phyloP scores from a whole-genome alignment of 2,888 invertebrate species.

The Plebejus anna region DNA sequence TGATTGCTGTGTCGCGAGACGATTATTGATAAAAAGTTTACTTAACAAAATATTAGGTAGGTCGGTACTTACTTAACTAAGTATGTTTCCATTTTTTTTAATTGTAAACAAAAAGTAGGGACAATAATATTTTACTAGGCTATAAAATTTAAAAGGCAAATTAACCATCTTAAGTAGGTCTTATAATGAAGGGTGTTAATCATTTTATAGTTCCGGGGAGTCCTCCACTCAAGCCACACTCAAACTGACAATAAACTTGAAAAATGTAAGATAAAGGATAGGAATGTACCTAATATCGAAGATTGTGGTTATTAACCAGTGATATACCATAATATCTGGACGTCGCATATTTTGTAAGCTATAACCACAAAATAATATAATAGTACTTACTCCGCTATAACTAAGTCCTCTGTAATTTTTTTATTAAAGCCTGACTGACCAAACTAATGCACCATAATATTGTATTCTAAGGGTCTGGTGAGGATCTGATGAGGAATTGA shows the following conservation, averaged over 20 bases:
- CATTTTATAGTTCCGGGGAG: constrained; percentile 24
- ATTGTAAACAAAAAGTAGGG: not conserved
- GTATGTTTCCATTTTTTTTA: not conserved
- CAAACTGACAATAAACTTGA: constrained; percentile 14
- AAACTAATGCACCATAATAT: no score
- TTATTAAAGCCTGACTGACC: no score
- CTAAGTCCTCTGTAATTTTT: no score
- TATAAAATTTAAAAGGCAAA: not conserved
- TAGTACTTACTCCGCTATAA: no score
- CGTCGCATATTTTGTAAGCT: not conserved
- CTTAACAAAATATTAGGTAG: no score
- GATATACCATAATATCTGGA: not conserved
- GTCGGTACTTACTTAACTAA: no score
- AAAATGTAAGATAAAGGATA: constrained; percentile 9
- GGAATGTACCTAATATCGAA: constrained; percentile 24
- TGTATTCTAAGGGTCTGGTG: no score
- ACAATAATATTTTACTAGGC: not conserved
- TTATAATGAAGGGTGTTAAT: constrained; percentile 16
- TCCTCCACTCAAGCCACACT: not conserved
- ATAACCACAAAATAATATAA: no score
- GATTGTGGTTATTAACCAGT: constrained; percentile 35
- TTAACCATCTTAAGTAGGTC: not conserved
- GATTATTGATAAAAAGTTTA: no score
- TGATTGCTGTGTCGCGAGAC: not conserved
- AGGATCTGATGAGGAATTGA: no score